Percentiles rank a stretch among this genome's conserved stretches.
phyloP scores from a whole-genome alignment of 2,797 vertebrate genomes.

The Poecilia velifera region DNA sequence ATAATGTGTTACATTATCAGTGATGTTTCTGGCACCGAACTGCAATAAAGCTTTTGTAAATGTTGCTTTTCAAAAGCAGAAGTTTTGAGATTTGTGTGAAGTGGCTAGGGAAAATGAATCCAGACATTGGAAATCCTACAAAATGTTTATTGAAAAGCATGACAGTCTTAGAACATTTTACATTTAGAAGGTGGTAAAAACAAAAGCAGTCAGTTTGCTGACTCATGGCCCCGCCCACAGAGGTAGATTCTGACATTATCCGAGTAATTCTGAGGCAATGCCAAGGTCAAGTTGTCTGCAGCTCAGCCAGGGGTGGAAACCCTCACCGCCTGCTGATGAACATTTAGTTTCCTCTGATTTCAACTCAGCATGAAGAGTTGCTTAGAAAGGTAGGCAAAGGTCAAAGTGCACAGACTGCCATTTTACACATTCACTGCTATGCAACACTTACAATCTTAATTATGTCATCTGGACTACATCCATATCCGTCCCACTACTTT shows the following conservation, averaged over 20 bases:
- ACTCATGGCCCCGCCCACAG: conserved; percentile 87
- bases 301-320: background rate
- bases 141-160: conserved; percentile 95
- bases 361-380: background rate
- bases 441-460: background rate
- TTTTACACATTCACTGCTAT: background rate
- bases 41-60: conserved; percentile 82
- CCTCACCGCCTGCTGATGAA: background rate
- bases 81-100: background rate
- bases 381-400: background rate
- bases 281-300: conserved; percentile 57
- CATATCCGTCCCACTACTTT: background rate
- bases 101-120: background rate
- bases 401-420: background rate
- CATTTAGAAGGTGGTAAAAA: conserved; percentile 84
- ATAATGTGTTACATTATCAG: conserved; percentile 22
- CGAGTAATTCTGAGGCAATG: conserved; percentile 87
- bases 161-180: conserved; percentile 87
- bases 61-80: conserved; percentile 56
- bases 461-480: background rate
- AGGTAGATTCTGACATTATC: conserved; percentile 97
- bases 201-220: conserved; percentile 81
- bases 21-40: conserved; percentile 62
- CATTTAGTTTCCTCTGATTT: background rate
- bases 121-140: conserved; percentile 86